These are phyloP conservation scores for Achatina immaculata DNA, from an alignment of 1,140 invertebrate species.

Conservation along the genomic window DNA sequence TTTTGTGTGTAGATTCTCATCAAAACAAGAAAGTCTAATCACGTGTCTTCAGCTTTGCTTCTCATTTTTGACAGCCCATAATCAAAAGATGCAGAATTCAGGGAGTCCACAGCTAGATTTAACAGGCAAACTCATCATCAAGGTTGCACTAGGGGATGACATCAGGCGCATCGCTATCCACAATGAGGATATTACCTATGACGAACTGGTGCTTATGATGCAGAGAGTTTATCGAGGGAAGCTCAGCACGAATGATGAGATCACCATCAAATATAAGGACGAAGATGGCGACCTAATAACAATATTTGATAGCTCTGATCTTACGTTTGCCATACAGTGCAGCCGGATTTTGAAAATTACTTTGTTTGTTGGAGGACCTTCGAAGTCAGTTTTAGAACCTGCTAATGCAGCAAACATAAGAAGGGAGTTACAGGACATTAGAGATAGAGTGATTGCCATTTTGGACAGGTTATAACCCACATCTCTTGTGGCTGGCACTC, in stretches of 20 bases:
- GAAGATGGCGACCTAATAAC: conserved; percentile 84
- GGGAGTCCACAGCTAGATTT: conserved; percentile 69
- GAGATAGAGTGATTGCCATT: conserved; percentile 76
- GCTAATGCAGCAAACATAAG: conserved; percentile 61
- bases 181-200: conserved; percentile 84
- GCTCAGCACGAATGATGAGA: conserved; percentile 78
- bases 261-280: conserved; percentile 83
- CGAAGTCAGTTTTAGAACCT: neutral
- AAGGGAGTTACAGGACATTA: conserved; percentile 75
- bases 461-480: conserved; percentile 74
- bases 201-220: conserved; percentile 85
- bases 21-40: no score
- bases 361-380: conserved; percentile 70
- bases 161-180: conserved; percentile 82
- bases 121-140: conserved; percentile 75
- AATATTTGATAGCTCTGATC: conserved; percentile 82
- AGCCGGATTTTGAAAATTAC: conserved; percentile 79
- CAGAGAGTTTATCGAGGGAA: conserved; percentile 81
- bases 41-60: no score
- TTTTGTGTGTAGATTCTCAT: no score
- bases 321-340: conserved; percentile 82
- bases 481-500: conserved; percentile 28
- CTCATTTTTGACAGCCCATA: no score
- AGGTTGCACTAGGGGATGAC: conserved; percentile 81
- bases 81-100: conserved; percentile 46